A percentile compares a stretch with the other conserved stretches of the same genome.
phyloP scores from a whole-genome alignment of 2,888 invertebrate genomes.

The Agriopis marginaria region DNA sequence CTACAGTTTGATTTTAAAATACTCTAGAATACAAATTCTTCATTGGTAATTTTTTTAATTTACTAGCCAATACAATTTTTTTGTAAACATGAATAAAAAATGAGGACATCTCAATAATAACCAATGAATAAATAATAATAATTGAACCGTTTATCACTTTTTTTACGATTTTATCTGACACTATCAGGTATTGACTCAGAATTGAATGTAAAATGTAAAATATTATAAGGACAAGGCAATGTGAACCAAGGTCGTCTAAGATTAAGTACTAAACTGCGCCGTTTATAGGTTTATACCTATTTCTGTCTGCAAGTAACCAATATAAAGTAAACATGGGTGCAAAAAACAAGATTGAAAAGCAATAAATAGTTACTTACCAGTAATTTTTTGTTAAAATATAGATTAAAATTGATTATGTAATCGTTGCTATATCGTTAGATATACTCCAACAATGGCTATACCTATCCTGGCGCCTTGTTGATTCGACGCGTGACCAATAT shows the following conservation, averaged over 20 bases:
- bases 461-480: too few species aligned
- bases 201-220: conserved; percentile 26
- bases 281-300: conserved; percentile 11
- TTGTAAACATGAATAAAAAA: neutral
- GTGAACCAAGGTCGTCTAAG: conserved; percentile 28
- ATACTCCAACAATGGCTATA: too few species aligned
- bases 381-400: neutral
- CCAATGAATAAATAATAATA: too few species aligned
- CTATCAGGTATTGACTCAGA: conserved; percentile 34
- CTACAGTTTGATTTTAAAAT: too few species aligned
- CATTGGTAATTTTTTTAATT: too few species aligned
- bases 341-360: conserved; percentile 16
- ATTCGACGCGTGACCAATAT: too few species aligned
- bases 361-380: neutral
- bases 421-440: too few species aligned
- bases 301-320: neutral
- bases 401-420: too few species aligned
- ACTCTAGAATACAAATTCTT: too few species aligned
- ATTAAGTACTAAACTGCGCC: conserved; percentile 24
- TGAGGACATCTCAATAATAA: conserved; percentile 8
- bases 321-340: neutral
- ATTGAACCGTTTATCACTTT: conserved; percentile 13
- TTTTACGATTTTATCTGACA: conserved; percentile 33
- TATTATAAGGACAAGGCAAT: conserved; percentile 31
- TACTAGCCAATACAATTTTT: neutral